phyloP scores from a whole-genome alignment of 2,888 invertebrate species.

The Pimpla rufipes region DNA sequence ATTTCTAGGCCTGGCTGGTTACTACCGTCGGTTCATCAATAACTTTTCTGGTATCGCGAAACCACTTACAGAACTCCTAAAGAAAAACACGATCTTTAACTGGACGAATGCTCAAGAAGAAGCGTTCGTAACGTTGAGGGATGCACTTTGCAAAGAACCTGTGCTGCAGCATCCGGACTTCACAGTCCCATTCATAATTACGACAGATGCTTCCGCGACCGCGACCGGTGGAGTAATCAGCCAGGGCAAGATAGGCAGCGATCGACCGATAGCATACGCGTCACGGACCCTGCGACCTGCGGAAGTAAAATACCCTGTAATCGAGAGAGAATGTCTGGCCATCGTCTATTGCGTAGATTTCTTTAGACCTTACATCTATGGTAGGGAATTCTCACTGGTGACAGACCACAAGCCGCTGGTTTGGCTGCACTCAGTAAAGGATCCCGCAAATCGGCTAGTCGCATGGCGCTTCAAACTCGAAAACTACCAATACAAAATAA shows the following conservation, averaged over 20 bases:
- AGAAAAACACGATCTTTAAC: slow-evolving; percentile 38
- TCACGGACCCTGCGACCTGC: slow-evolving; percentile 57
- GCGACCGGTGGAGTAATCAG: slow-evolving; percentile 74
- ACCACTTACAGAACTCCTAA: slow-evolving; percentile 56
- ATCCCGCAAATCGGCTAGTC: slow-evolving; percentile 74
- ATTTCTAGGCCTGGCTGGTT: slow-evolving; percentile 77
- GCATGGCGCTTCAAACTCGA: slow-evolving; percentile 75
- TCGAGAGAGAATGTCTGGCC: slow-evolving; percentile 62
- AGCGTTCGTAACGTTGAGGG: slow-evolving; percentile 62
- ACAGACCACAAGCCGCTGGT: slow-evolving; percentile 73
- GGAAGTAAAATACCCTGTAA: slow-evolving; percentile 64
- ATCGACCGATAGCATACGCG: slow-evolving; percentile 63
- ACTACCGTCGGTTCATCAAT: slow-evolving; percentile 78
- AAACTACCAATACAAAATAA: slow-evolving; percentile 77
- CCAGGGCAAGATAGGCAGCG: slow-evolving; percentile 68
- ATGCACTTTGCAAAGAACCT: slow-evolving; percentile 60
- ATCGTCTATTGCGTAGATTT: slow-evolving; percentile 69
- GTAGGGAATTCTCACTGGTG: slow-evolving; percentile 70
- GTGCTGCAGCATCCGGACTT: slow-evolving; percentile 73
- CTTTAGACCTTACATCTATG: slow-evolving; percentile 73
- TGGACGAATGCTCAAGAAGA: slow-evolving; percentile 52
- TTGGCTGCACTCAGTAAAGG: slow-evolving; percentile 73
- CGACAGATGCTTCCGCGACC: slow-evolving; percentile 71
- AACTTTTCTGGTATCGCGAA: slow-evolving; percentile 68
- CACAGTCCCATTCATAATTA: slow-evolving; percentile 66